These are phyloP conservation scores for Gopherus evgoodei DNA, from an alignment of 2,113 vertebrate species.

Conservation along the genomic window DNA sequence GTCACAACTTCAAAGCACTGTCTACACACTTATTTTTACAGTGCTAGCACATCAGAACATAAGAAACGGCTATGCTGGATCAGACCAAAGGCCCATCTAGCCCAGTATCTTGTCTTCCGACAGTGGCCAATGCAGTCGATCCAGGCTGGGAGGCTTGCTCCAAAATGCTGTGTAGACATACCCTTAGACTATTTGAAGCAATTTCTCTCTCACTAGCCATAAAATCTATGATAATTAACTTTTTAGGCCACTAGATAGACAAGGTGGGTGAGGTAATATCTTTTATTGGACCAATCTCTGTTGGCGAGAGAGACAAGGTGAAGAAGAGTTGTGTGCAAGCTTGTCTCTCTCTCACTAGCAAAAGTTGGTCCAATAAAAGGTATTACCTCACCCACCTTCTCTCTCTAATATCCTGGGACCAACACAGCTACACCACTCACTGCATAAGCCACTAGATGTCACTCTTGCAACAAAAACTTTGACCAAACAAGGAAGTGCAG, in stretches of 20 bases:
- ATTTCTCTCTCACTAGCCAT: neutral
- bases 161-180: neutral
- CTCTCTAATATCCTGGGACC: neutral
- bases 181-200: neutral
- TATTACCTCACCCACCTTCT: neutral
- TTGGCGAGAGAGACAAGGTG: neutral
- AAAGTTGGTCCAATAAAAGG: neutral
- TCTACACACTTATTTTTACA: neutral
- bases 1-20: neutral
- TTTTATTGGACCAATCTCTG: neutral
- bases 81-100: no score
- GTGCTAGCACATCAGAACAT: neutral
- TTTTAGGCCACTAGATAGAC: slow-evolving; percentile 32
- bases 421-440: neutral
- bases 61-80: no score
- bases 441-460: slow-evolving; percentile 47
- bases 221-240: neutral
- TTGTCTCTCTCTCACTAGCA: neutral
- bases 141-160: neutral
- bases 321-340: neutral
- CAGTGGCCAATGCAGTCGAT: neutral
- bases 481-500: neutral
- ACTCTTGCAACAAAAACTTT: neutral
- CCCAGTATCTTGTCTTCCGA: no score
- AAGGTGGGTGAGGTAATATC: neutral